These are phyloP conservation scores for Phyllostomus discolor DNA, from an alignment of 2,113 vertebrate genomes.

Conservation along the genomic window DNA sequence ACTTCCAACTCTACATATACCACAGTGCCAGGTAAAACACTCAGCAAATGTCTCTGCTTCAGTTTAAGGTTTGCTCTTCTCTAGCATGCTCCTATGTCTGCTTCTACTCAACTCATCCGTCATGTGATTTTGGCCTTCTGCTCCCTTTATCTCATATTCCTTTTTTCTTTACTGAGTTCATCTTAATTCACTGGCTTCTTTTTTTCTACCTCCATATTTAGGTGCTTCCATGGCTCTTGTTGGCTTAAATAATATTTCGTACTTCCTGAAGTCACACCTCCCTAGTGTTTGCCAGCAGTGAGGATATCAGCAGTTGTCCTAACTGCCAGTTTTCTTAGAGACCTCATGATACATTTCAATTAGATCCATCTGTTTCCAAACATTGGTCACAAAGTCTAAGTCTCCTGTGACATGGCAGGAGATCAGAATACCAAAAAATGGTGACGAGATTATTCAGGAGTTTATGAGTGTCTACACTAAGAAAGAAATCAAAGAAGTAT, in stretches of 20 bases:
- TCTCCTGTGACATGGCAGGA: not conserved
- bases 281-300: not conserved
- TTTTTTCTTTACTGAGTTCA: not conserved
- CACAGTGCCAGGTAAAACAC: not conserved
- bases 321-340: not conserved
- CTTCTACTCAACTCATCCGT: not conserved
- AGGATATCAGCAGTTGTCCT: not conserved
- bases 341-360: not conserved
- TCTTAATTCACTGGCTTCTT: not conserved
- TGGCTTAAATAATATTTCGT: not conserved
- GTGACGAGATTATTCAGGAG: not conserved
- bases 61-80: not conserved
- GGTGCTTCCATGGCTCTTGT: not conserved
- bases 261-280: not conserved
- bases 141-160: not conserved
- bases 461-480: not conserved
- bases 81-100: not conserved
- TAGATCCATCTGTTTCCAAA: not conserved
- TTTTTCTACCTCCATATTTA: not conserved
- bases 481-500: not conserved
- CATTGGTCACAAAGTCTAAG: not conserved
- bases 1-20: not conserved
- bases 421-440: not conserved
- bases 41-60: not conserved
- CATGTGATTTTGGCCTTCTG: not conserved